Evolutionary conservation across 2,113 vertebrate species (phyloP).

Genomic region (Bubo bubo): DNA sequence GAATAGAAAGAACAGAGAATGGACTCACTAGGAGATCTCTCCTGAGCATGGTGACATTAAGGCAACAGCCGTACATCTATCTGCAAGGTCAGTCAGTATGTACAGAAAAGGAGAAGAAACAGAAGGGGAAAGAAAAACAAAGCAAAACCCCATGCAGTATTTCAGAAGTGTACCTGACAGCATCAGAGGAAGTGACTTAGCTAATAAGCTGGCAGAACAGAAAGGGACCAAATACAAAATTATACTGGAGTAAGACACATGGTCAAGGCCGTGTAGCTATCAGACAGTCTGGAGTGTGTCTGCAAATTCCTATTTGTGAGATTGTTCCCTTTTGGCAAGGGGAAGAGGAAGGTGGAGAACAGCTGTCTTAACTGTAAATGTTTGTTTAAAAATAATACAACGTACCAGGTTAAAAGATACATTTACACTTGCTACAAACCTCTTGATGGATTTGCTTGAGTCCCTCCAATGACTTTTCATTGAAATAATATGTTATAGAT

Average conservation of each 20-base stretch:
- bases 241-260: too few relatives aligned
- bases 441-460: constrained; percentile 87
- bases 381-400: background rate
- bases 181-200: background rate
- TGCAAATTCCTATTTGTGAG: background rate
- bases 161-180: background rate
- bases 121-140: background rate
- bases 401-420: background rate
- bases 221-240: background rate
- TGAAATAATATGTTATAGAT: constrained; percentile 76
- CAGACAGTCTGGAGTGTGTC: fast-evolving
- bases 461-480: constrained; percentile 73
- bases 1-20: background rate
- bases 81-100: background rate
- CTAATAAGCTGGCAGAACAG: background rate
- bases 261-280: background rate
- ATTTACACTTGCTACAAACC: constrained; percentile 70
- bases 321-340: background rate
- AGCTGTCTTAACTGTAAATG: background rate
- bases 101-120: background rate
- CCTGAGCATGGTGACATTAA: background rate
- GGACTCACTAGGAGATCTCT: background rate
- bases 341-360: background rate
- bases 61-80: background rate
- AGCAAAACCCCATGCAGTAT: background rate